Base-by-base conservation (phyloP, 2,113 vertebrate genomes). In the Amazona vittata region DNA sequence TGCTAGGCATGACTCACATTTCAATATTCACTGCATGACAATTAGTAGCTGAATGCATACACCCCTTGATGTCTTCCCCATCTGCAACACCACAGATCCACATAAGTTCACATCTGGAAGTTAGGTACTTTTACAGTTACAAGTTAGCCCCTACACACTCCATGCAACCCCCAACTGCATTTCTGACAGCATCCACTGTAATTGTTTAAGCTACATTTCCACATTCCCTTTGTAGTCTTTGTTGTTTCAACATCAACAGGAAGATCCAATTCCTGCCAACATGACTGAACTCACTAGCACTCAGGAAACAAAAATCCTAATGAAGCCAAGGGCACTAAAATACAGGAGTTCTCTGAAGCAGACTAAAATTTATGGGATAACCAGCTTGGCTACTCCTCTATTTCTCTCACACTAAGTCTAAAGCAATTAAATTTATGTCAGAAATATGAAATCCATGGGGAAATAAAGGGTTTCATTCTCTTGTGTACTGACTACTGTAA, bases 231-330 rank as follows among this genome's bases (percentile, higher is more conserved):
- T 96, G 81, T 71, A 96, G 62, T 37, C 82, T 90, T 84, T 76
- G 80, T 94, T 84, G 69, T 83, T 96, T 92, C 83, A 80, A 80
- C 88, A 92, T 96, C 88, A 94, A 96, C 96, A 96, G 94, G 90
- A 97, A 95, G 80, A 89, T 79, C 83, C 18, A 78, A 96, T 88
- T 93, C 85, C 83, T 96, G 94, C 93, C 90, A 86, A 84, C 80
- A 88, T 6, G 17, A 88, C 75, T 52, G 79, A 96, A 95, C 89
- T 94, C 73, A 29, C 93, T 70, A 47, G 57, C 80, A 77, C 55
- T 92, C 93, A 94, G 93, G 96, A 96, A 97, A 93, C 11, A 2
- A 96, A 94, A 94, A 84, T 6, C 64, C 83, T 57, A 59, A 47
- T 10, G 71, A 89, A 95, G 88, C 71, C 94, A 80, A 77, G 50